phyloP scores from a whole-genome alignment of 2,797 vertebrate genomes.

The Lates japonicus region DNA sequence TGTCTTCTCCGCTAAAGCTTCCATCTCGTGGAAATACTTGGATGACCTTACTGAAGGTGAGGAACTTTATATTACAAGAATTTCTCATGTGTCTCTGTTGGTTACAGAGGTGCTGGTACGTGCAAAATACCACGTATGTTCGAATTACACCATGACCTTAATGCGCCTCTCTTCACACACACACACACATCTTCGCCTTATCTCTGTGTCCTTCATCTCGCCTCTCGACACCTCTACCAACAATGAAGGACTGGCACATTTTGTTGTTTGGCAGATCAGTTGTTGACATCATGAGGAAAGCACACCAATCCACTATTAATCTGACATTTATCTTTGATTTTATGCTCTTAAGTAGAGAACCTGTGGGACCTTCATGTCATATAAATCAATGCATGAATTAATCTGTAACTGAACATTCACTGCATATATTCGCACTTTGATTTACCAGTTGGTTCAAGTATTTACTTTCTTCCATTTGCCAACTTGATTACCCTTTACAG shows the following conservation, averaged over 20 bases:
- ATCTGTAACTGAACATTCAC: conserved; percentile 1
- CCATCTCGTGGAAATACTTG: conserved; percentile 92
- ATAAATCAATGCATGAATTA: conserved; percentile 11
- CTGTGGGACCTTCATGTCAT: conserved; percentile 6
- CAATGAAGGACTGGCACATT: neutral
- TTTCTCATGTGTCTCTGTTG: conserved; percentile 11
- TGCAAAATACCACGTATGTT: conserved; percentile 55
- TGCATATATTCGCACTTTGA: conserved; percentile 37
- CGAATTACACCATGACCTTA: conserved; percentile 67
- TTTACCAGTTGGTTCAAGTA: conserved; percentile 3
- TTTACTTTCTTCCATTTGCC: conserved; percentile 34
- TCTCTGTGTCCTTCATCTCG: neutral
- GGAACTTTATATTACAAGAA: conserved; percentile 28
- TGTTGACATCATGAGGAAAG: neutral
- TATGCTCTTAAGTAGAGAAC: neutral
- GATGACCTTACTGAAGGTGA: conserved; percentile 91
- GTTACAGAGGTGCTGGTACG: conserved; percentile 22
- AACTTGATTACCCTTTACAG: conserved; percentile 17
- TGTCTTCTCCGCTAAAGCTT: conserved; percentile 93
- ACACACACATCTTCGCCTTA: neutral
- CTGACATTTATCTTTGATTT: conserved; percentile 30
- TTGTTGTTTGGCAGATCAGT: neutral
- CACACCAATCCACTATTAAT: neutral
- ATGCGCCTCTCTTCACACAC: conserved; percentile 1
- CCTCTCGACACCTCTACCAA: neutral